Base-by-base conservation (phyloP, 2,113 vertebrate species). In the Mormyrus iriodes region DNA sequence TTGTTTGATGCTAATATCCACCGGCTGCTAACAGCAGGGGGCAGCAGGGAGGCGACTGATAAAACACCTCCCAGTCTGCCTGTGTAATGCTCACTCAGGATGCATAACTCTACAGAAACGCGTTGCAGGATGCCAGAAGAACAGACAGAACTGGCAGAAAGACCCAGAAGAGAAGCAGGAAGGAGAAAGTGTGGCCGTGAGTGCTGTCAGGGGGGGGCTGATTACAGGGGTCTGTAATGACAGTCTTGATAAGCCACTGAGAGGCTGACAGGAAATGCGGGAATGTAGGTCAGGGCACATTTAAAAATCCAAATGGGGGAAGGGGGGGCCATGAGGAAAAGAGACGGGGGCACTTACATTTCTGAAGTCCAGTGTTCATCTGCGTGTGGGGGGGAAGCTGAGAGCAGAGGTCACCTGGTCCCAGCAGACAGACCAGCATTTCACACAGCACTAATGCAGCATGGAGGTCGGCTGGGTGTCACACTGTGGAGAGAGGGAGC, bases 341-440 rank as follows among this genome's bases (percentile, higher is more conserved):
- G 48, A 51, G n/a, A 6, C 1, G 83, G 9, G 44, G 44, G 21
- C 95, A 98, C 98, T 98, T 96, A 99, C 98, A 99, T 99, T 99
- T 99, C 98, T 98, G 98, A 98, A 97, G 97, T 98, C 98, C 98
- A 99, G 98, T 97, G 98, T 99, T 99, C 98, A 99, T 99, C 98
- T 99, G 98, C 97, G 97, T 97, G 97, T 98, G 97, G 97, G 98
- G 97, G 96, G 98, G 97, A 98, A 98, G 97, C 97, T 97, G 98
- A 95, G 98, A 97, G 96, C 97, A 97, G 96, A 97, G 97, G 96
- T 99, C 97, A 96, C 97, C 97, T 97, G 97, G 98, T 97, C 98
- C 97, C 96, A 97, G 97, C 91, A 98, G 96, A 97, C 97, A 99
- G 98, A 98, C 98, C 97, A 99, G 97, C 98, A 99, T 98, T 97